These are phyloP conservation scores for Tryphoninae sp. DNA, from an alignment of 2,888 invertebrate species.

Conservation along the genomic window DNA sequence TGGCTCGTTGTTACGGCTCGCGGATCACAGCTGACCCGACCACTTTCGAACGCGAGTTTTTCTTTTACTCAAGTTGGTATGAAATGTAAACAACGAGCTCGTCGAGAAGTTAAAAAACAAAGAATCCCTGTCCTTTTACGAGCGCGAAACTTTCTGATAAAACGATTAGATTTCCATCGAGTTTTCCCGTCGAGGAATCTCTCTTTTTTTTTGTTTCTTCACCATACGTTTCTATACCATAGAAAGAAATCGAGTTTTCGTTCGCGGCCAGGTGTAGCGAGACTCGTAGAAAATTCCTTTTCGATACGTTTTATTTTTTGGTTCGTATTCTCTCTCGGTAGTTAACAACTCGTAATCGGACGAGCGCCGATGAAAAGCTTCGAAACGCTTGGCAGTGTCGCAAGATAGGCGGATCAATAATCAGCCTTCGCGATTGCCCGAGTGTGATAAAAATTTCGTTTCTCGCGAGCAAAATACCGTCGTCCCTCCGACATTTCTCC, in stretches of 20 bases:
- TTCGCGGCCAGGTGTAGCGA: background rate
- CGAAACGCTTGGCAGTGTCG: conserved; percentile 40
- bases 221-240: conserved; percentile 7
- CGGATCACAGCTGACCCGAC: conserved; percentile 51
- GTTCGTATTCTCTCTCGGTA: background rate
- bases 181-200: conserved; percentile 25
- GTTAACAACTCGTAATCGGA: conserved; percentile 37
- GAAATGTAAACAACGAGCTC: conserved; percentile 48
- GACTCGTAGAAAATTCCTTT: conserved; percentile 24
- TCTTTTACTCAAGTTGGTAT: conserved; percentile 4
- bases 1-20: conserved; percentile 64
- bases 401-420: conserved; percentile 71
- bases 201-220: conserved; percentile 21
- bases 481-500: background rate
- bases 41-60: conserved; percentile 58
- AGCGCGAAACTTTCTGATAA: conserved; percentile 51
- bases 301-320: conserved; percentile 17
- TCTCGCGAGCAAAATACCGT: conserved; percentile 9
- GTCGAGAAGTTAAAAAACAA: conserved; percentile 26
- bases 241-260: conserved; percentile 39
- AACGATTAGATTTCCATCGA: conserved; percentile 45
- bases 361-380: conserved; percentile 35
- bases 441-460: conserved; percentile 66
- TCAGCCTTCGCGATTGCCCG: conserved; percentile 67
- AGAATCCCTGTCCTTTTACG: conserved; percentile 39